Percentiles rank a stretch among this genome's conserved stretches.
These are phyloP conservation scores for Pipistrellus kuhlii DNA, from an alignment of 2,797 vertebrate species.

Conservation along the genomic window DNA sequence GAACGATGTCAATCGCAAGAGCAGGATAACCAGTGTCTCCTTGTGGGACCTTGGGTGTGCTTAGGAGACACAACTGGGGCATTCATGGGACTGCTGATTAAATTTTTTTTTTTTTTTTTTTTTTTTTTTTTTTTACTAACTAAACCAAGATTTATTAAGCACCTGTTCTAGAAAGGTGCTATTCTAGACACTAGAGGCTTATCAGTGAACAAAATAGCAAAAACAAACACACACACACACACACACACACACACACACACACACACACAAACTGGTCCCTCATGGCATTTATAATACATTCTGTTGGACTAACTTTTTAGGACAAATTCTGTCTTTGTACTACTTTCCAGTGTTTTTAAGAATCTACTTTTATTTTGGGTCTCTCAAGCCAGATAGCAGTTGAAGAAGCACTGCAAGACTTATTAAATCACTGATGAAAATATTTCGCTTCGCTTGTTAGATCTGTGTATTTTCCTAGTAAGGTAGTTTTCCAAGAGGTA, in stretches of 20 bases:
- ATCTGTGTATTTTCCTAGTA: neutral
- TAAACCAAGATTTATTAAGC: conserved; percentile 4
- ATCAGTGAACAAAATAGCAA: neutral
- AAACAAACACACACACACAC: neutral
- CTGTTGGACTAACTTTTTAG: neutral
- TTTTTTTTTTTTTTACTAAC: neutral
- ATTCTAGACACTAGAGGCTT: neutral
- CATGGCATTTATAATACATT: neutral
- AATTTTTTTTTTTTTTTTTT: too few species aligned
- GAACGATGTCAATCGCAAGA: conserved; percentile 13
- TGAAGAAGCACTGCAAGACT: neutral
- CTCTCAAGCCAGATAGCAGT: neutral
- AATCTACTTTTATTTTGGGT: conserved; percentile 13
- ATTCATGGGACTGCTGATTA: neutral
- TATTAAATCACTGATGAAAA: neutral
- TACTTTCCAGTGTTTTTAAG: conserved; percentile 38
- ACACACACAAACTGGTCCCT: neutral
- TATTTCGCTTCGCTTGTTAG: neutral
- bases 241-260: neutral
- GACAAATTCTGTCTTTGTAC: neutral
- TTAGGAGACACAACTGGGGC: neutral
- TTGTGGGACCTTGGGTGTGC: neutral
- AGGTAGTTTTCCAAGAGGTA: neutral
- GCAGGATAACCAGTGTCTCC: neutral
- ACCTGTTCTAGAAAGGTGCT: conserved; percentile 26